Percentiles rank a stretch among this genome's conserved stretches.
These are phyloP conservation scores for Oreotrochilus melanogaster DNA, from an alignment of 2,113 vertebrate genomes.

Conservation along the genomic window DNA sequence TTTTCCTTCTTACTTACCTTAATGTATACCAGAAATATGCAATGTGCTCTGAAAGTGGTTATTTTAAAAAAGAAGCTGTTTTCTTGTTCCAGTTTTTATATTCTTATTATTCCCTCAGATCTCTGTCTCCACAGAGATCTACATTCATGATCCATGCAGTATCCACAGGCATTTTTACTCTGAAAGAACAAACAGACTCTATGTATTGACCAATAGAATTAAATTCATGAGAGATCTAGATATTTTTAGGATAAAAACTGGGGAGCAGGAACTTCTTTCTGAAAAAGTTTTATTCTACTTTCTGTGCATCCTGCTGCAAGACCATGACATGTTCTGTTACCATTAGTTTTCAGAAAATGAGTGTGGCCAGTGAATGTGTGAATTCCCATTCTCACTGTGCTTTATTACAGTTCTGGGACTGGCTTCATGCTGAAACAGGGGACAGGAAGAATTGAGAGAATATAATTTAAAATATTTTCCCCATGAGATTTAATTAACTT, in stretches of 20 bases:
- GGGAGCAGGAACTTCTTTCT: not conserved
- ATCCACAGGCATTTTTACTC: not conserved
- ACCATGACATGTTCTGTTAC: not conserved
- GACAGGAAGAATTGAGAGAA: not conserved
- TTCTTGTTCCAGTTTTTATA: not conserved
- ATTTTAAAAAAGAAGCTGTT: not conserved
- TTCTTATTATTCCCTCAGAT: not conserved
- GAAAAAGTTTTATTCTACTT: not conserved
- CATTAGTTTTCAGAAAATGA: not conserved
- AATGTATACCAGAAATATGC: not conserved
- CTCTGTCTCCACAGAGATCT: not conserved
- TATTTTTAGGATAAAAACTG: not conserved
- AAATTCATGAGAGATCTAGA: not conserved
- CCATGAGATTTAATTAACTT: not conserved
- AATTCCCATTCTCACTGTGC: not conserved
- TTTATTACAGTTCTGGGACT: not conserved
- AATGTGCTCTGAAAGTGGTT: not conserved
- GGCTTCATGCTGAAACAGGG: not conserved
- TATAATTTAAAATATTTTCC: not conserved
- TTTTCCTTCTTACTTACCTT: not conserved
- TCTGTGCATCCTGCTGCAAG: not conserved
- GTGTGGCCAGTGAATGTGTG: not conserved
- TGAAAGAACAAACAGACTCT: not conserved
- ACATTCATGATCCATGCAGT: not conserved
- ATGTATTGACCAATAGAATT: not conserved